These are phyloP conservation scores for Ips nitidus DNA, from an alignment of 1,140 invertebrate genomes.

Conservation along the genomic window DNA sequence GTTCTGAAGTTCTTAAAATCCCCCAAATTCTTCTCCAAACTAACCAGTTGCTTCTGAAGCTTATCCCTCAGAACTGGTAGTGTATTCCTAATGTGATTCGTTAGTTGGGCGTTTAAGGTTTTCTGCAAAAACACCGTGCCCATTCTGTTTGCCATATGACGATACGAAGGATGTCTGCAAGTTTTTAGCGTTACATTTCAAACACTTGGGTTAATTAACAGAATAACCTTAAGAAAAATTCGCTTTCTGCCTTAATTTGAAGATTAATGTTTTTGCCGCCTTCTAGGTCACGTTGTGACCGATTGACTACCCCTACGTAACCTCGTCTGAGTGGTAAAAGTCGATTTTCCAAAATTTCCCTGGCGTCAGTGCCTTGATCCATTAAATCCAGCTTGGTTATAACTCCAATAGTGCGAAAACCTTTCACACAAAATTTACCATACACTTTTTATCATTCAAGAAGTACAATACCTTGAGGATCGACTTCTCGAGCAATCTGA, in stretches of 20 bases:
- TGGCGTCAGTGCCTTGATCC: constrained; percentile 99
- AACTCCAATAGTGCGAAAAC: constrained; percentile 91
- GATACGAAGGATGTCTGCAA: constrained; percentile 76
- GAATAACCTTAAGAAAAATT: constrained; percentile 85
- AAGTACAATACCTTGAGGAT: constrained; percentile 76
- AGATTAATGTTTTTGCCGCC: constrained; percentile 95
- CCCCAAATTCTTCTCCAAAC: constrained; percentile 96
- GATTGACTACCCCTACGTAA: constrained; percentile 98
- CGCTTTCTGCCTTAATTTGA: constrained; percentile 91
- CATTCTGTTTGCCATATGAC: constrained; percentile 94
- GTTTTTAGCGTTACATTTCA: constrained; percentile 1
- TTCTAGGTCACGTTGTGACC: constrained; percentile 97
- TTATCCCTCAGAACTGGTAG: constrained; percentile 93
- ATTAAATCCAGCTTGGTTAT: constrained; percentile 99
- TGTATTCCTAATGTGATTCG: constrained; percentile 98
- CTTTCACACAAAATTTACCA: not conserved
- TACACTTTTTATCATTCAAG: too few relatives aligned
- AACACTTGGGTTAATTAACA: not conserved
- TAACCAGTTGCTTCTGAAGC: constrained; percentile 91
- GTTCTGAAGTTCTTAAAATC: constrained; percentile 98
- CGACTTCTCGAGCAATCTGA: constrained; percentile 92
- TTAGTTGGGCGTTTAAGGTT: constrained; percentile 97
- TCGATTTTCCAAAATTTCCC: constrained; percentile 97
- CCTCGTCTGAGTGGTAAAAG: constrained; percentile 91
- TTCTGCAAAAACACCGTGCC: constrained; percentile 97